A percentile compares a stretch with the other conserved stretches of the same genome.
Conservation (phyloP, 1,140 invertebrate genomes). For the Adelges cooleyi region DNA sequence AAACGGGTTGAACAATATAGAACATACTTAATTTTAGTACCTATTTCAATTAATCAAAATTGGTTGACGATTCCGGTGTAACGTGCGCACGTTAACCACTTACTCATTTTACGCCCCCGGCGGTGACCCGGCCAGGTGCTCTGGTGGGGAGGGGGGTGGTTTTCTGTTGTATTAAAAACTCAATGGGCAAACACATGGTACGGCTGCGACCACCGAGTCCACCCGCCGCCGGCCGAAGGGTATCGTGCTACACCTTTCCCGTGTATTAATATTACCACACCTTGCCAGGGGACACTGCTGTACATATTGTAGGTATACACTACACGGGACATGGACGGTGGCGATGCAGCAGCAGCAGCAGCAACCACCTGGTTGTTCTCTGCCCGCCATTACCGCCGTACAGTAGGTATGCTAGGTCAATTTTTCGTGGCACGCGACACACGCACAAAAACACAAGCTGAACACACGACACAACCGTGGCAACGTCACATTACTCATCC, state of each 20-base stretch:
- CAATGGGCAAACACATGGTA: not conserved
- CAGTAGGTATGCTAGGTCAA: not conserved
- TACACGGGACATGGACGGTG: not conserved
- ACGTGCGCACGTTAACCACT: too few species aligned
- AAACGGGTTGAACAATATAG: too few species aligned
- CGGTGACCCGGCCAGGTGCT: too few species aligned
- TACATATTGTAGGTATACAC: too few species aligned
- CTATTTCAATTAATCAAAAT: too few species aligned
- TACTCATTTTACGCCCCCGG: too few species aligned
- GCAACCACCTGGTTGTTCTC: constrained; percentile 1
- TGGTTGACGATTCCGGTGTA: too few species aligned
- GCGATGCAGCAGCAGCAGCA: not conserved
- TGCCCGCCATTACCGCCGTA: not conserved
- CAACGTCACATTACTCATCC: constrained; percentile 28
- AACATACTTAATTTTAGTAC: too few species aligned
- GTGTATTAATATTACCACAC: too few species aligned
- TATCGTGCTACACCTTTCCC: not conserved
- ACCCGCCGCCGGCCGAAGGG: not conserved
- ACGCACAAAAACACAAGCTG: constrained; percentile 1
- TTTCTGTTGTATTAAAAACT: too few species aligned
- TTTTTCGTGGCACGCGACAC: constrained; percentile 23
- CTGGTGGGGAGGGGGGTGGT: too few species aligned
- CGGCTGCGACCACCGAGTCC: not conserved
- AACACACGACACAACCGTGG: constrained; percentile 8
- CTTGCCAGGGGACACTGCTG: too few species aligned